phyloP scores from a whole-genome alignment of 2,797 vertebrate species.

The Melanotaenia parkinsoni region DNA sequence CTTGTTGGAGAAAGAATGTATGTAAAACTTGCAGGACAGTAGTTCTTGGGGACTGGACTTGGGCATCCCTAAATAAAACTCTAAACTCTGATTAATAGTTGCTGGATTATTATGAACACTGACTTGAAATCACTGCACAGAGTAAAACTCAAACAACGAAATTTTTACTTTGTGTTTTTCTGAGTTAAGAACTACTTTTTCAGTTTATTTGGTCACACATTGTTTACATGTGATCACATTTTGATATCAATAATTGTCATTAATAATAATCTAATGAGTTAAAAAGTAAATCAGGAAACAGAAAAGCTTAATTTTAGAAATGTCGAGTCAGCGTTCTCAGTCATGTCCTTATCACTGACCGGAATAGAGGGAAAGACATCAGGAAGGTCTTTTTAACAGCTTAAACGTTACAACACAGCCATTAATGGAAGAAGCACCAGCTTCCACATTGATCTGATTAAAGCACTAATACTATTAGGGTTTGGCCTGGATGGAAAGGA shows the following conservation, averaged over 20 bases:
- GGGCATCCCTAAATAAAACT: too few species aligned
- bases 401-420: neutral
- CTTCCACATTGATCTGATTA: conserved; percentile 22
- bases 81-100: too few species aligned
- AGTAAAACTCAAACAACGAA: too few species aligned
- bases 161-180: too few species aligned
- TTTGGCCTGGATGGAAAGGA: neutral
- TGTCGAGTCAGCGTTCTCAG: neutral
- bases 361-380: conserved; percentile 13
- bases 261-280: conserved; percentile 65
- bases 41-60: too few species aligned
- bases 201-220: conserved; percentile 79
- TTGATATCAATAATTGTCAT: conserved; percentile 35
- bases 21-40: too few species aligned
- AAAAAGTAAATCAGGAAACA: conserved; percentile 18
- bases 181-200: conserved; percentile 28
- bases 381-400: conserved; percentile 6
- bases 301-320: conserved; percentile 23
- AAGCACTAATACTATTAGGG: conserved; percentile 4
- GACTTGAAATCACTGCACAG: too few species aligned
- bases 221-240: conserved; percentile 73
- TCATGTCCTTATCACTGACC: conserved; percentile 8
- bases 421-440: conserved; percentile 1
- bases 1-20: too few species aligned
- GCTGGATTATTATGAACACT: too few species aligned